Evolutionary conservation across 2,113 vertebrate species (phyloP).

Genomic region (Trichomycterus rosablanca): DNA sequence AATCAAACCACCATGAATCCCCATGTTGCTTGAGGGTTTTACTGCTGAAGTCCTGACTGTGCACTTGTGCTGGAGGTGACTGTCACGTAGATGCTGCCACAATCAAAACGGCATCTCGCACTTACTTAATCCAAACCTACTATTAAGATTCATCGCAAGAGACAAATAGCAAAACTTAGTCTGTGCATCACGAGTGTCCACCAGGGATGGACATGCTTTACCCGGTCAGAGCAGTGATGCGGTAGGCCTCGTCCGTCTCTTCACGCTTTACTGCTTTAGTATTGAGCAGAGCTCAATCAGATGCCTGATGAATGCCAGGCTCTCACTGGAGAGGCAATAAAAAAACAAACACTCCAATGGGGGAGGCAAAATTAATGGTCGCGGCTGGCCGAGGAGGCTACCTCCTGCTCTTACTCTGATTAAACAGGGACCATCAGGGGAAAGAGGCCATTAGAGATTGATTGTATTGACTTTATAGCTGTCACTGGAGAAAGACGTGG

Average conservation of each 20-base stretch:
- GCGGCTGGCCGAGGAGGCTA: constrained; percentile 47
- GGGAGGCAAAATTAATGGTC: constrained; percentile 59
- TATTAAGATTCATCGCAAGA: constrained; percentile 14
- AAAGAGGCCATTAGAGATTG: constrained; percentile 65
- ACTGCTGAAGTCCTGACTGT: not conserved
- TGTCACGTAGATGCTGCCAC: constrained; percentile 14
- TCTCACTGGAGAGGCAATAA: constrained; percentile 52
- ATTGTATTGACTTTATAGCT: constrained; percentile 58
- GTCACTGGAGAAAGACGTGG: constrained; percentile 43
- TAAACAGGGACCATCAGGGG: constrained; percentile 64
- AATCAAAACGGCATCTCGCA: constrained; percentile 4
- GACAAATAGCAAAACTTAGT: not conserved
- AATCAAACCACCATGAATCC: constrained; percentile 9
- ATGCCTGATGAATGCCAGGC: constrained; percentile 54
- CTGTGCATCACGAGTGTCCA: not conserved
- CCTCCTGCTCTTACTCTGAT: constrained; percentile 69
- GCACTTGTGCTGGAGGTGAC: not conserved
- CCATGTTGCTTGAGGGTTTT: constrained; percentile 11
- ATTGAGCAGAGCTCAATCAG: constrained; percentile 63
- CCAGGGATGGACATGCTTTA: constrained; percentile 14
- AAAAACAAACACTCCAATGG: constrained; percentile 61
- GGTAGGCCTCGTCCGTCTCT: constrained; percentile 54
- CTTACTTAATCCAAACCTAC: constrained; percentile 1
- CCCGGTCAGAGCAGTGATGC: constrained; percentile 36
- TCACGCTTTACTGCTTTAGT: constrained; percentile 48